Evolutionary conservation across 2,888 invertebrate species (phyloP).

Genomic region (Caenorhabditis macrosperma): DNA sequence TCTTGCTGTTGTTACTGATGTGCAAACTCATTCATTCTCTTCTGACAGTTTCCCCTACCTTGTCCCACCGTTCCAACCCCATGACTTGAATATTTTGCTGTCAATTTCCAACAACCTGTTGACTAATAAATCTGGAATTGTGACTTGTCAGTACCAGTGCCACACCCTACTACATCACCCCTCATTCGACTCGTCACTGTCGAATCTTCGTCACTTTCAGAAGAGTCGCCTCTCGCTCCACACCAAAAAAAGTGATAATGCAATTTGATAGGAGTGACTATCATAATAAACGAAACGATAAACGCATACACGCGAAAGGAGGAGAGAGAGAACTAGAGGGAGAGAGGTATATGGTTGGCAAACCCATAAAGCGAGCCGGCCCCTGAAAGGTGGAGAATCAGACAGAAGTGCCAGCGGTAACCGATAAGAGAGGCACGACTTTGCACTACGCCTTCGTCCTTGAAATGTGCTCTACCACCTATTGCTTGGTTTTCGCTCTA

Average conservation of each 20-base stretch:
- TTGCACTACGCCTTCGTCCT: slow-evolving; percentile 58
- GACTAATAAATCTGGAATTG: slow-evolving; percentile 55
- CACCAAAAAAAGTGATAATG: slow-evolving; percentile 53
- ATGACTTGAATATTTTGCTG: slow-evolving; percentile 29
- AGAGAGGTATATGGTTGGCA: slow-evolving; percentile 53
- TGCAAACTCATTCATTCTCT: slow-evolving; percentile 24
- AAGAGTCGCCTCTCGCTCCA: slow-evolving; percentile 30
- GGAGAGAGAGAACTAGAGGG: slow-evolving; percentile 15
- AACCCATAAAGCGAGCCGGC: slow-evolving; percentile 62
- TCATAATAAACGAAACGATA: slow-evolving; percentile 59
- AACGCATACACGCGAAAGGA: slow-evolving; percentile 33
- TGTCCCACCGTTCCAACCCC: slow-evolving; percentile 27
- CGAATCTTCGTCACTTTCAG: slow-evolving; percentile 47
- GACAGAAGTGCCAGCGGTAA: slow-evolving; percentile 56
- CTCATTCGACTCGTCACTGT: slow-evolving; percentile 11
- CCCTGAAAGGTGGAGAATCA: slow-evolving; percentile 52
- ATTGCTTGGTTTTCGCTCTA: slow-evolving; percentile 44
- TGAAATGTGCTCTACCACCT: slow-evolving; percentile 57
- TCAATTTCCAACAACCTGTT: slow-evolving; percentile 5
- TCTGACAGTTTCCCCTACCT: slow-evolving; percentile 44
- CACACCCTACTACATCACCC: slow-evolving; percentile 31
- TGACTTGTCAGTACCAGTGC: slow-evolving; percentile 17
- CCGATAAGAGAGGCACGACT: slow-evolving; percentile 49
- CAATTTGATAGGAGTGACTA: slow-evolving; percentile 57
- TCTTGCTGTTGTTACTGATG: slow-evolving; percentile 31